Conservation (phyloP, 2,797 vertebrate species). For the Lepilemur ruficaudatus region DNA sequence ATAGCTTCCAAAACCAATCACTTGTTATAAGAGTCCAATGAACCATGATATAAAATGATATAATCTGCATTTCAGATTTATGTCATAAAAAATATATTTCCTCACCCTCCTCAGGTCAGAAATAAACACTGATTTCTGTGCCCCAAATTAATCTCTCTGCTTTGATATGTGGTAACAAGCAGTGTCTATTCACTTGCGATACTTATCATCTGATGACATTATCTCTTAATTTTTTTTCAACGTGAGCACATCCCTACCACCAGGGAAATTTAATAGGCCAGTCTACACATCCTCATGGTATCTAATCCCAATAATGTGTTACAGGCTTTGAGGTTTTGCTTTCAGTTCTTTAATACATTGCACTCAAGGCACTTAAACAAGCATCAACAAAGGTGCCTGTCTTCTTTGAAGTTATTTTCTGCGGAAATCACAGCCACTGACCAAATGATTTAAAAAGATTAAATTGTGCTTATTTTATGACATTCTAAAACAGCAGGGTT, state of each 20-base stretch:
- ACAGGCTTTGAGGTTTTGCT: constrained; percentile 81
- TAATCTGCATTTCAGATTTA: constrained; percentile 4
- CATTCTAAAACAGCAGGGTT: constrained; percentile 85
- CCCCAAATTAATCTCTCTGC: constrained; percentile 64
- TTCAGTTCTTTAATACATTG: constrained; percentile 76
- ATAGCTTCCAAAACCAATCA: background rate
- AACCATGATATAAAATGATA: background rate
- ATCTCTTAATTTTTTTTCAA: constrained; percentile 62
- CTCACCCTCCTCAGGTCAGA: constrained; percentile 43
- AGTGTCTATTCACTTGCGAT: constrained; percentile 61
- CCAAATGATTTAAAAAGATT: constrained; percentile 86
- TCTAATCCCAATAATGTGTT: constrained; percentile 80
- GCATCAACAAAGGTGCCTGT: constrained; percentile 81
- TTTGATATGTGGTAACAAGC: constrained; percentile 55
- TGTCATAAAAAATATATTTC: constrained; percentile 34
- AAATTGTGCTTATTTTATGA: constrained; percentile 86
- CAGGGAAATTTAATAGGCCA: constrained; percentile 73
- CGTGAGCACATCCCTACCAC: constrained; percentile 60
- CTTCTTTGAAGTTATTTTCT: constrained; percentile 86
- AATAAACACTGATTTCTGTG: constrained; percentile 74
- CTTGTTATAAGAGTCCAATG: background rate
- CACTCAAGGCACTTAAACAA: constrained; percentile 81
- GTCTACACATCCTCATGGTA: constrained; percentile 64
- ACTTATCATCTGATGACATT: constrained; percentile 71
- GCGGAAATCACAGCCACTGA: constrained; percentile 85